Percentiles rank a stretch among this genome's conserved stretches.
These are phyloP conservation scores for Thalassophryne amazonica DNA, from an alignment of 2,797 vertebrate species.

Conservation along the genomic window DNA sequence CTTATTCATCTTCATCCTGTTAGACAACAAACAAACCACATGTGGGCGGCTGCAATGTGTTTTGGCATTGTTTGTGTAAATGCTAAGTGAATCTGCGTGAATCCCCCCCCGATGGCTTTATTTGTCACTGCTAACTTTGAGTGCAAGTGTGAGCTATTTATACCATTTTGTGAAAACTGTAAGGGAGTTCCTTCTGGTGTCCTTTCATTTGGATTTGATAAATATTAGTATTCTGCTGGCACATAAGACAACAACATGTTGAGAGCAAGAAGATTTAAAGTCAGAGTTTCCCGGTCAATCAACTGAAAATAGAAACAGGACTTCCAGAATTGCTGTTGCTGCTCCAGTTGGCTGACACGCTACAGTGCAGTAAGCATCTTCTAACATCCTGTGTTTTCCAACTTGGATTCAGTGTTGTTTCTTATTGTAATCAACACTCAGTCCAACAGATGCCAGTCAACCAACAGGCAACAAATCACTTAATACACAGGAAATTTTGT, in stretches of 20 bases:
- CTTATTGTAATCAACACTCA: too few relatives aligned
- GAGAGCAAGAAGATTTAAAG: conserved; percentile 56
- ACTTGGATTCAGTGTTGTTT: too few relatives aligned
- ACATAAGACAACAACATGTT: conserved; percentile 37
- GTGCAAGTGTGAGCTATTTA: conserved; percentile 31
- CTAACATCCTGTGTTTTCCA: not conserved
- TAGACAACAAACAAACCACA: conserved; percentile 22
- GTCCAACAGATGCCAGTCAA: too few relatives aligned
- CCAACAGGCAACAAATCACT: too few relatives aligned
- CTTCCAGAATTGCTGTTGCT: conserved; percentile 15
- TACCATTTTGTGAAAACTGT: conserved; percentile 24
- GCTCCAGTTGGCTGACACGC: conserved; percentile 6
- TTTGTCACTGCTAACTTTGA: conserved; percentile 24
- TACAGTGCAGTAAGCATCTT: conserved; percentile 3
- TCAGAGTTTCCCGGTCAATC: conserved; percentile 36
- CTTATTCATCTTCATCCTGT: conserved; percentile 29
- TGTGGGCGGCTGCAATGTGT: not conserved
- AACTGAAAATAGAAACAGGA: conserved; percentile 18
- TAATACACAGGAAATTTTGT: too few relatives aligned
- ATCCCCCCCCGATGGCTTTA: conserved; percentile 4
- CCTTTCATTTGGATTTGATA: conserved; percentile 26
- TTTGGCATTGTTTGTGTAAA: conserved; percentile 2
- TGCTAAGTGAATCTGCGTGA: conserved; percentile 5
- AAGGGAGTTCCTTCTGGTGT: conserved; percentile 49
- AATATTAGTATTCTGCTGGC: conserved; percentile 54